Percentiles rank a stretch among this genome's conserved stretches.
Conservation (phyloP, 2,797 vertebrate genomes). For the Lacerta bilineata region DNA sequence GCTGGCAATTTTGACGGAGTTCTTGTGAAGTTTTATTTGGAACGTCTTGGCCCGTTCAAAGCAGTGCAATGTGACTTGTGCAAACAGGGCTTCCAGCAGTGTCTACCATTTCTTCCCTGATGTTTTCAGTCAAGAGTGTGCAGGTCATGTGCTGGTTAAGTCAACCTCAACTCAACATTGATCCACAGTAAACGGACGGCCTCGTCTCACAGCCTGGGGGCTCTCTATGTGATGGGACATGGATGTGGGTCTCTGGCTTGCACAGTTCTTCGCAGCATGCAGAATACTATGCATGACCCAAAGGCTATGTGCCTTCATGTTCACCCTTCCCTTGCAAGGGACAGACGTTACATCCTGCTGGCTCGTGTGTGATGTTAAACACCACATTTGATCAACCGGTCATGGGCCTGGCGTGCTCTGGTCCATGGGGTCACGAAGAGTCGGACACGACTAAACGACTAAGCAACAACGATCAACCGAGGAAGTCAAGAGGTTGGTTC, state of each 20-base stretch:
- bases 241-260: no score
- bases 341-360: neutral
- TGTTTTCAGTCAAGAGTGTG: slow-evolving; percentile 9
- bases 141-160: slow-evolving; percentile 26
- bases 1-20: neutral
- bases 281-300: neutral
- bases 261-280: neutral
- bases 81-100: slow-evolving; percentile 17
- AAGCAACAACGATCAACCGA: neutral
- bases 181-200: neutral
- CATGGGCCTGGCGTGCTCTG: no score
- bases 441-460: no score
- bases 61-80: slow-evolving; percentile 5
- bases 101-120: slow-evolving; percentile 17
- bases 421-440: no score
- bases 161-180: slow-evolving; percentile 13
- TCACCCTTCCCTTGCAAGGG: neutral
- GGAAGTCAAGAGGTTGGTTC: neutral
- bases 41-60: slow-evolving; percentile 19
- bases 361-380: neutral
- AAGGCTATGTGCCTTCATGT: neutral
- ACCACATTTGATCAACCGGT: neutral
- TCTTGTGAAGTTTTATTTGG: neutral
- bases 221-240: neutral
- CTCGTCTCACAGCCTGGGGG: neutral